These are phyloP conservation scores for Lagodon rhomboides DNA, from an alignment of 2,797 vertebrate species.

Conservation along the genomic window DNA sequence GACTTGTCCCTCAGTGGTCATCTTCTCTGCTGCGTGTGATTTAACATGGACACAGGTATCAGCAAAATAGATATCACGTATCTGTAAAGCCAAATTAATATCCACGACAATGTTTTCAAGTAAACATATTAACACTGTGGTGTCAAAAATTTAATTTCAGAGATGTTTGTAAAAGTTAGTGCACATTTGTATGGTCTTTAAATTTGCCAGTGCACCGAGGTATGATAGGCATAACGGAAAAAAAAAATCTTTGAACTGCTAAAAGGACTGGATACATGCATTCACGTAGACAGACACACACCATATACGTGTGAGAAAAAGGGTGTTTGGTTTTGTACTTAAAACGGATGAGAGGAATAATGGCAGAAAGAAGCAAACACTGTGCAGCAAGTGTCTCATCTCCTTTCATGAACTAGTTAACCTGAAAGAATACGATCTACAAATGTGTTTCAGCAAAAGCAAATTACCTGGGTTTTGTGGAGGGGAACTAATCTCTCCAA, in stretches of 20 bases:
- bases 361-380: conserved; percentile 69
- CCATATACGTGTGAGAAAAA: conserved; percentile 11
- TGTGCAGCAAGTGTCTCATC: conserved; percentile 79
- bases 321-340: conserved; percentile 52
- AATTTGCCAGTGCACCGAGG: neutral
- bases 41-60: conserved; percentile 62
- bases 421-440: conserved; percentile 84
- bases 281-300: conserved; percentile 1
- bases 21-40: conserved; percentile 59
- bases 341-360: conserved; percentile 65
- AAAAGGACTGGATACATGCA: neutral
- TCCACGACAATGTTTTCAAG: neutral
- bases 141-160: neutral
- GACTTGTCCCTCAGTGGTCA: conserved; percentile 70
- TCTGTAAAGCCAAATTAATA: conserved; percentile 24
- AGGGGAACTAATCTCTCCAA: conserved; percentile 91
- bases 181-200: neutral
- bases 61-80: conserved; percentile 61
- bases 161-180: neutral
- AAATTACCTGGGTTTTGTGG: conserved; percentile 89
- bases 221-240: conserved; percentile 1
- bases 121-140: neutral
- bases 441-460: conserved; percentile 88
- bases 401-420: conserved; percentile 83
- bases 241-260: neutral